Percentiles rank a stretch among this genome's conserved stretches.
These are phyloP conservation scores for Chloroceryle aenea DNA, from an alignment of 2,113 vertebrate genomes.

Conservation along the genomic window DNA sequence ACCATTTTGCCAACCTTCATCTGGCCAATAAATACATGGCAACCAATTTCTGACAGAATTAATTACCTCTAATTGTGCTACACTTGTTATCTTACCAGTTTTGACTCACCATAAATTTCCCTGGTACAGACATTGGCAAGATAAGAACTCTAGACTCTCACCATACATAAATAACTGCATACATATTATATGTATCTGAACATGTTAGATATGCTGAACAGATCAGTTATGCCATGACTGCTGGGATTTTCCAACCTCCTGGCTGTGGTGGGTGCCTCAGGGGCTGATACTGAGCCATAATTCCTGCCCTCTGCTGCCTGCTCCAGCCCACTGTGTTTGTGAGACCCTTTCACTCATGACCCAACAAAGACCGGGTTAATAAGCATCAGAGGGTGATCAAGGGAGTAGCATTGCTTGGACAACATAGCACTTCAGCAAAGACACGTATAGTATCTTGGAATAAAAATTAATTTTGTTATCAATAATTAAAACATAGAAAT, in stretches of 20 bases:
- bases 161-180: too few species aligned
- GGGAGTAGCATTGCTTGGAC: not conserved
- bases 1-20: not conserved
- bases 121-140: not conserved
- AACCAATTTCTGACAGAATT: not conserved
- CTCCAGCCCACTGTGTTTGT: not conserved
- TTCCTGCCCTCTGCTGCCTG: not conserved
- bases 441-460: not conserved
- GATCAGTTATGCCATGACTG: not conserved
- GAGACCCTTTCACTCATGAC: not conserved
- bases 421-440: conserved; percentile 6
- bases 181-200: too few species aligned
- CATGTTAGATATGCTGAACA: not conserved
- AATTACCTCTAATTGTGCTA: not conserved
- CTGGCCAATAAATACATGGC: not conserved
- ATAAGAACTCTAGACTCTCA: not conserved
- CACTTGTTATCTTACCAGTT: conserved; percentile 17
- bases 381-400: not conserved
- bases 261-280: not conserved
- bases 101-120: not conserved
- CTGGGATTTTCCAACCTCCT: not conserved
- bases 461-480: conserved; percentile 9
- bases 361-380: not conserved
- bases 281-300: not conserved
- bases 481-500: conserved; percentile 31